Base-by-base conservation (phyloP, 2,888 invertebrate genomes). In the Tinea trinotella region DNA sequence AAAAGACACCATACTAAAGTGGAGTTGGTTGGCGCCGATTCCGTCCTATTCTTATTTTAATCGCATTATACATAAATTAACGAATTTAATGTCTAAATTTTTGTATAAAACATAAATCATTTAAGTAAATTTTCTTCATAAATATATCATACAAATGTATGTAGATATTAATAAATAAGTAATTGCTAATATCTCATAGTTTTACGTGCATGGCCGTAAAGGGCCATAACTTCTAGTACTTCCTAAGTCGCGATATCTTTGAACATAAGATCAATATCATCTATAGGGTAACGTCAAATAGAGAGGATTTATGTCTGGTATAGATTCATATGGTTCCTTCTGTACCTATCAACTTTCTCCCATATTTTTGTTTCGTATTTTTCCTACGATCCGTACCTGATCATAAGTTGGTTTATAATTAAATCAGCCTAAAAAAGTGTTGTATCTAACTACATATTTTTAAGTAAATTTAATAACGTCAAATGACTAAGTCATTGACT, bases 241-340 rank as follows among this genome's bases (percentile, higher is more conserved):
- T 82, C 79, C 79, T 80, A 56, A 48, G 73, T 66, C 66, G 59
- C 67, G 75, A 76, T 80, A 81, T 81, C 76, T 74, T 74, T 75
- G 75, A 69, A 68, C 71, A 13, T 62, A 64, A 79, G 80, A 79
- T 83, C 79, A 70, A 74, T 81, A 83, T 82, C 83, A 74, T 69
- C 73, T 71, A 72, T 70, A 72, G 65, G 71, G 71, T 65, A 70
- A 79, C 80, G 82, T 84, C 84, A 82, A 84, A 83, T 79, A 74
- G 78, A 76, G 74, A 74, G 75, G 74, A 83, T 84, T 83, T 84
- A 84, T 82, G 82, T 71, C 77, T 76, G 75, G 78, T 78, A 74
- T 76, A 79, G 19, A 73, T 70, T 68, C 72, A 70, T 68, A 61
- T 62, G 68, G 61, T 40, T 40, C 40, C 40, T n/a, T 40, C 13